Evolutionary conservation across 2,113 vertebrate species (phyloP).

Genomic region (Nothoprocta pentlandii): DNA sequence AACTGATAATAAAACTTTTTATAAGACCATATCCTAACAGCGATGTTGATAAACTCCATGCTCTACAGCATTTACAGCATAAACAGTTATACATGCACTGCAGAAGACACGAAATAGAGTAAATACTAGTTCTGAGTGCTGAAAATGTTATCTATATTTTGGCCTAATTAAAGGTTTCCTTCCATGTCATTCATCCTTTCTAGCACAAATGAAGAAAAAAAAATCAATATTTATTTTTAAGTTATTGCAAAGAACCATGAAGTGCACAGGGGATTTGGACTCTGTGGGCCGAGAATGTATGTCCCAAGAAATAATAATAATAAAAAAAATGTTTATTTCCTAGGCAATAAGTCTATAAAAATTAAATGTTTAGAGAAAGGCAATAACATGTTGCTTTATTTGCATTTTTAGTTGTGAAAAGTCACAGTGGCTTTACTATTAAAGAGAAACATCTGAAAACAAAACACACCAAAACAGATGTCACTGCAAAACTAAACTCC

Average conservation of each 20-base stretch:
- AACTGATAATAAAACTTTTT: not conserved
- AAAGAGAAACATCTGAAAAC: not conserved
- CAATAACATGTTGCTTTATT: not conserved
- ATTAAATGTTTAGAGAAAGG: not conserved
- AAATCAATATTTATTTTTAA: not conserved
- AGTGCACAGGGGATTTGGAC: not conserved
- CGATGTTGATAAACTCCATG: not conserved
- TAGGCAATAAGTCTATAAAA: not conserved
- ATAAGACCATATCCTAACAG: not conserved
- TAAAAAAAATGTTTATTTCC: not conserved
- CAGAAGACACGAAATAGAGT: not conserved
- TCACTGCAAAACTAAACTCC: constrained; percentile 4
- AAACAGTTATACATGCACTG: not conserved
- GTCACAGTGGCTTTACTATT: not conserved
- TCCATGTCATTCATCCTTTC: not conserved
- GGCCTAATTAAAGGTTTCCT: not conserved
- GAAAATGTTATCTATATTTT: not conserved
- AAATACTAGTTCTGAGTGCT: not conserved
- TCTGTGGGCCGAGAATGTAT: not conserved
- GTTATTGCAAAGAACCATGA: not conserved
- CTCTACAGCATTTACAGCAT: not conserved
- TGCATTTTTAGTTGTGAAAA: not conserved
- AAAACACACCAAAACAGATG: constrained; percentile 2
- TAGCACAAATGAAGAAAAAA: not conserved
- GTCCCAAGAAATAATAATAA: not conserved